Evolutionary conservation across 2,113 vertebrate species (phyloP).

Genomic region (Regulus satrapa): DNA sequence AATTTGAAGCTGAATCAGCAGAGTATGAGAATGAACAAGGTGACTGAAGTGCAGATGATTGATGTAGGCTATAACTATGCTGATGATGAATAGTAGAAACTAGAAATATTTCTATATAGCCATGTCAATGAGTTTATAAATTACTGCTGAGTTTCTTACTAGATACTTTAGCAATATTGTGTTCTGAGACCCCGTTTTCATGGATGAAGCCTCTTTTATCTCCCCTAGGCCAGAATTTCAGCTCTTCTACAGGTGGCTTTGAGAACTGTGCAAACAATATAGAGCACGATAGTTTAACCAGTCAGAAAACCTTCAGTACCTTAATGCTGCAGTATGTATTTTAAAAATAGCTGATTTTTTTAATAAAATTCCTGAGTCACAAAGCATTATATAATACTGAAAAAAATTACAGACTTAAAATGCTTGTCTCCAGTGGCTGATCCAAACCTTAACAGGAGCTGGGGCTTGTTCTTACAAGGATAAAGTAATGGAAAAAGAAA

Average conservation of each 20-base stretch:
- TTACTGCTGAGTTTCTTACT: not conserved
- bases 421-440: not conserved
- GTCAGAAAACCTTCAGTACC: not conserved
- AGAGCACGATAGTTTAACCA: not conserved
- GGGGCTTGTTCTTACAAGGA: not conserved
- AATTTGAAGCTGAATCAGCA: constrained; percentile 51
- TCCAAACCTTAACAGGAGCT: not conserved
- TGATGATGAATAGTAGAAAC: constrained; percentile 48
- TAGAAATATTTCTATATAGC: constrained; percentile 47
- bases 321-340: not conserved
- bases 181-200: not conserved
- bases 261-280: not conserved
- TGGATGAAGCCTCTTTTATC: not conserved
- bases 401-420: not conserved
- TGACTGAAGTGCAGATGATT: constrained; percentile 38
- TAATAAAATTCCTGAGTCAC: not conserved
- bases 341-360: not conserved
- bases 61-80: constrained; percentile 49
- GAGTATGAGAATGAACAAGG: constrained; percentile 15
- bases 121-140: constrained; percentile 41
- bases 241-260: not conserved
- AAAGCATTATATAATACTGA: not conserved
- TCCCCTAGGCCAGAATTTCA: not conserved
- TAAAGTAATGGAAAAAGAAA: not conserved
- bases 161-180: not conserved